Base-by-base conservation (phyloP, 2,113 vertebrate species). In the Gobiocypris rarus region DNA sequence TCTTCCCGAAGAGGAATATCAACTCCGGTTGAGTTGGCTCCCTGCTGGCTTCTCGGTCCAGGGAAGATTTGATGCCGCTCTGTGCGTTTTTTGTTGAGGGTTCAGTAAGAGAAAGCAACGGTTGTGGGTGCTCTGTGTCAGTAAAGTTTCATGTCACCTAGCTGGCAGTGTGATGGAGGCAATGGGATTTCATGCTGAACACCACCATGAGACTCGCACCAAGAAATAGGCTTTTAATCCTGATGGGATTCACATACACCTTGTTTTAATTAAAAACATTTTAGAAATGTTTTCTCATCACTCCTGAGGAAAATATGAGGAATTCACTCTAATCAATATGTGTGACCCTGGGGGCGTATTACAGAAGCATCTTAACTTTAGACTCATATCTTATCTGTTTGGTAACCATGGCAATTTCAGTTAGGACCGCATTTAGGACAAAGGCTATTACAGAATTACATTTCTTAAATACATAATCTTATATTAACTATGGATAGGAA, bases 141-240 rank as follows among this genome's bases (percentile, higher is more conserved):
- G 87, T 79, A 88, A 85, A 86, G 90, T 88, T 91, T 88, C 90
- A 91, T 92, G 91, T 90, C 89, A 92, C 89, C 69, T 85, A 90
- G 88, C 90, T 85, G 88, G 90, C 90, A 89, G 86, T 89, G 90
- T 86, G 76, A 85, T 88, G 74, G 85, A 81, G 86, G 88, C 93
- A 93, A 93, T 93, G 92, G 92, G 93, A 94, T 94, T 93, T 94
- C 90, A 93, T 80, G 90, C 92, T 94, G 87, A 50, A 88, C 88
- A 87, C 88, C 88, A 82, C 87, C 85, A 71, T 83, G 89, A 28
- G 52, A 24, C 85, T 90, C n/a, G 75, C 85, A 71, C 89, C 87
- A 86, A 86, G 77, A 91, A 93, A 93, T 89, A 90, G 90, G 89
- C 89, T 92, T 91, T 91, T 87, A 84, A 89, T 88, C 88, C 89